Evolutionary conservation across 2,888 invertebrate species (phyloP), one percentile per base, ranked within the genome.

Genomic region (Parasteatoda lunata): DNA sequence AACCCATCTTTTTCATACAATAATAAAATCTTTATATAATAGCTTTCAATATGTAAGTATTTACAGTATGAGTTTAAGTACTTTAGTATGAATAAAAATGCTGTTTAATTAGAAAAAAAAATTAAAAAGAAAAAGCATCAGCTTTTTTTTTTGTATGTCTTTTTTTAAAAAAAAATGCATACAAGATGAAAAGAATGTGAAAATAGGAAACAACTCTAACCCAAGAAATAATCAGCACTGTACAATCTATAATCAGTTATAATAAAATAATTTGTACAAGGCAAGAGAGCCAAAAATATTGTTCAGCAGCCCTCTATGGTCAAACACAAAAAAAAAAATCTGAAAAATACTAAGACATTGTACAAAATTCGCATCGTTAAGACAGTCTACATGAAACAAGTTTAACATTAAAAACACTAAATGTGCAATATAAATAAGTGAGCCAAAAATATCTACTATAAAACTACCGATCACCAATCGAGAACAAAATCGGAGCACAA

Each of bases 341-440:
- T 71, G 48, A n/a, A 49, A 13, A 49, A n/a, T 48, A 49, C 51
- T 71, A 49, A 71, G 64, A 79, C 79, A 66, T 59, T n/a, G 7
- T 59, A 77, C 77, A 69, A 70, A 72, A 45, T 30, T 79, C 13
- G 13, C 13, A 49, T 70, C n/a, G 51, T 51, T 49, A 9, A 11
- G 69, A 80, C 54, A 76, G 45, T 72, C 70, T 77, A 81, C 86
- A 77, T 59, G 68, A 82, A 87, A 78, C 69, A 71, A 71, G 72
- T 69, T 47, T 82, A 87, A 82, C 78, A 87, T 75, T 82, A 70
- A 80, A 86, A 86, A 86, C 85, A 86, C 71, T 80, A 80, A 86
- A 86, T 76, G 84, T 88, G 80, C 88, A 84, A 76, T 84, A 88
- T 88, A 88, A 88, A 88, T 88, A 88, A 88, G 88, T 88, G 88